A percentile compares a stretch with the other conserved stretches of the same genome.
Conservation (phyloP, 2,888 invertebrate genomes). For the Dasypogon diadema region DNA sequence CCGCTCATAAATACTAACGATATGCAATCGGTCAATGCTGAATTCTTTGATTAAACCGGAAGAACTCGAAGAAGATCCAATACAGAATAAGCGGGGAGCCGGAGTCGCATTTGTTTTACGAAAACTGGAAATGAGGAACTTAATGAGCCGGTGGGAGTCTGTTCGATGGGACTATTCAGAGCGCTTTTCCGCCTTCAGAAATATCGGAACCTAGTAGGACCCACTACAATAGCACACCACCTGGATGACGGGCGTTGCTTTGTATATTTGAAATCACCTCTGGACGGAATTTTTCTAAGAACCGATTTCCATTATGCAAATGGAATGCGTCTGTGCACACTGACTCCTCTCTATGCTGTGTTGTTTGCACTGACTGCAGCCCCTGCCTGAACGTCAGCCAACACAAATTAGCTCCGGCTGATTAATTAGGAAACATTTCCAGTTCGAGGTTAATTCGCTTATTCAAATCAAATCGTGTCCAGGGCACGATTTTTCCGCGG, state of each 20-base stretch:
- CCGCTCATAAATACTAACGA: slow-evolving; percentile 41
- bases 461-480: slow-evolving; percentile 42
- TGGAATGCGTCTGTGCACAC: slow-evolving; percentile 15
- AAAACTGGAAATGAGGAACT: not conserved
- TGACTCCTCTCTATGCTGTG: too few relatives aligned
- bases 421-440: slow-evolving; percentile 48
- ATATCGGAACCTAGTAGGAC: not conserved
- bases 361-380: not conserved
- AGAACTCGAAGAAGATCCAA: not conserved
- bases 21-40: slow-evolving; percentile 45
- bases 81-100: not conserved
- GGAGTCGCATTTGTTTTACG: not conserved
- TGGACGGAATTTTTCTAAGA: not conserved
- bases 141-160: not conserved
- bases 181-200: not conserved
- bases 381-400: not conserved
- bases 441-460: slow-evolving; percentile 43
- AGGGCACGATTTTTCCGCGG: not conserved
- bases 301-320: slow-evolving; percentile 34
- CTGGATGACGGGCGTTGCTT: not conserved
- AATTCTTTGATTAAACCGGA: slow-evolving; percentile 22
- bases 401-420: slow-evolving; percentile 26
- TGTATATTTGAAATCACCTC: not conserved
- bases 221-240: not conserved
- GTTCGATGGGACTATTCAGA: too few relatives aligned